Evolutionary conservation across 2,888 invertebrate genomes (phyloP).

Genomic region (Colostygia pectinataria): DNA sequence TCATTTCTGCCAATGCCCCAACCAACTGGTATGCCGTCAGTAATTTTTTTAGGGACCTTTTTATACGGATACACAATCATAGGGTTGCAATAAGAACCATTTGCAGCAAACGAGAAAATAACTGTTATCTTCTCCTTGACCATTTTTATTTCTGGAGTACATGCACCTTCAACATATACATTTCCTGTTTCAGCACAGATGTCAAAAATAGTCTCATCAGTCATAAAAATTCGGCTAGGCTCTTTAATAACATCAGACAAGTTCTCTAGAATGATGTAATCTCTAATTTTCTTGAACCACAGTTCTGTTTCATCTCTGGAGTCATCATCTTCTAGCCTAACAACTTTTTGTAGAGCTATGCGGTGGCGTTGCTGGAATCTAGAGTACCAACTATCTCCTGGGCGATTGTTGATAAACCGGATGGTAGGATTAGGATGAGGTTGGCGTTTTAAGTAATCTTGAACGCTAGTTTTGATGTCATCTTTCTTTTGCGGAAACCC

Average conservation of each 20-base stretch:
- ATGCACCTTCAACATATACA: background rate
- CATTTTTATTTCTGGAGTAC: background rate
- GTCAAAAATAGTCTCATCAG: constrained; percentile 13
- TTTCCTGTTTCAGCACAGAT: constrained; percentile 2
- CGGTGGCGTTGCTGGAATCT: constrained; percentile 14
- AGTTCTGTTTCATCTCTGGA: background rate
- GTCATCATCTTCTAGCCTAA: background rate
- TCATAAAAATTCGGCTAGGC: constrained; percentile 12
- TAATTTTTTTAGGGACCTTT: too few species aligned
- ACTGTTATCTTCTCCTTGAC: background rate
- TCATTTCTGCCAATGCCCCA: too few species aligned
- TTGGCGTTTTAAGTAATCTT: constrained; percentile 2
- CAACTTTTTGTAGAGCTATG: background rate
- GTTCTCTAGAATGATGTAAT: constrained; percentile 3
- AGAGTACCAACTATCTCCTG: constrained; percentile 12
- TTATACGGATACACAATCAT: background rate
- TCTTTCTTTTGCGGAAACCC: constrained; percentile 20
- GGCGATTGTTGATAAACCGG: constrained; percentile 7
- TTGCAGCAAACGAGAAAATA: too few species aligned
- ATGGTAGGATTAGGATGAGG: background rate
- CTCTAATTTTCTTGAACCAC: constrained; percentile 13
- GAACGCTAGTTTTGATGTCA: constrained; percentile 14
- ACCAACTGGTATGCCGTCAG: too few species aligned
- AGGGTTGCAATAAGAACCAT: background rate
- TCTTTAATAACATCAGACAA: constrained; percentile 8